Conservation (phyloP, 53 echinoderm and acorn worm species). For the Zoroaster sp. region DNA sequence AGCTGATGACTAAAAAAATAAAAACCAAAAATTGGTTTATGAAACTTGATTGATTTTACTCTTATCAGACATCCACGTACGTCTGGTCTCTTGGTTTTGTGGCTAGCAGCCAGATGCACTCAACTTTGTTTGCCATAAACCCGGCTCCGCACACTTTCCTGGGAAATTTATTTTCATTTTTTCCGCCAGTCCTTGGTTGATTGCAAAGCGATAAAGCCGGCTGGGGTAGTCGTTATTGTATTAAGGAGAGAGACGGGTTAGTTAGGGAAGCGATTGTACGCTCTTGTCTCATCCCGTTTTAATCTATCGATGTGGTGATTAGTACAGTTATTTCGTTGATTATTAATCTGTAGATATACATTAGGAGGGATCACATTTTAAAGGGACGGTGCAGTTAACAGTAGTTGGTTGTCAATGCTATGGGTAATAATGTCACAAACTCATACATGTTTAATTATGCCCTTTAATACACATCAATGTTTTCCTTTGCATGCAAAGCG, state of each 20-base stretch:
- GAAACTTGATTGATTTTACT: too few species aligned
- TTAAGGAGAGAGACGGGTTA: not conserved
- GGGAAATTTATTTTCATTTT: constrained; percentile 38
- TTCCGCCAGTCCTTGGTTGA: not conserved
- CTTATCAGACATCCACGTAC: too few species aligned
- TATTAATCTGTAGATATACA: not conserved
- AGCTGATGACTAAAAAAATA: too few species aligned
- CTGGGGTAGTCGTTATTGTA: not conserved
- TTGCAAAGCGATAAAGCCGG: constrained; percentile 2
- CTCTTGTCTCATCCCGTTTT: not conserved
- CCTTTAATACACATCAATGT: too few species aligned
- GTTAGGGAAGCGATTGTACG: not conserved
- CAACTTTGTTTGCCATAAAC: constrained; percentile 1
- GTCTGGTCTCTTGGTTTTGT: too few species aligned
- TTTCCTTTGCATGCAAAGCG: too few species aligned
- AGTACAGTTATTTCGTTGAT: not conserved
- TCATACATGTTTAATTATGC: too few species aligned
- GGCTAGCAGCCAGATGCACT: too few species aligned
- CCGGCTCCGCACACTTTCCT: not conserved
- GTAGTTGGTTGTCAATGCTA: not conserved
- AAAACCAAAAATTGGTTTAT: too few species aligned
- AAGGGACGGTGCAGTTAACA: not conserved
- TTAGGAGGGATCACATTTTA: not conserved
- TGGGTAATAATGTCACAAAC: too few species aligned
- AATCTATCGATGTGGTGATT: not conserved